phyloP scores from a whole-genome alignment of 2,797 vertebrate genomes.

The Psittacula derbiana region DNA sequence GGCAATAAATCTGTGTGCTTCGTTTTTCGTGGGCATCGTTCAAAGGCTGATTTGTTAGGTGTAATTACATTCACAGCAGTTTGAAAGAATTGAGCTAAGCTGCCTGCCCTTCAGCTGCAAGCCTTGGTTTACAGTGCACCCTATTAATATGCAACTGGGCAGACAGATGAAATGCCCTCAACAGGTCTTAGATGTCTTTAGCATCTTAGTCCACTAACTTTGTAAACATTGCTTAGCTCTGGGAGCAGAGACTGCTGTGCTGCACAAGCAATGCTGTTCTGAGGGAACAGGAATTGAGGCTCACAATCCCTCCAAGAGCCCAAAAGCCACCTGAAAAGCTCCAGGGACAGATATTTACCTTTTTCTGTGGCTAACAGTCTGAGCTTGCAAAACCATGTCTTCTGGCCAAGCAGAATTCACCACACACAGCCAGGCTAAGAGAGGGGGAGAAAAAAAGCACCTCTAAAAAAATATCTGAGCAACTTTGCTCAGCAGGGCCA shows the following conservation, averaged over 20 bases:
- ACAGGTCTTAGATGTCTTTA: slow-evolving; percentile 60
- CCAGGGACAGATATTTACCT: neutral
- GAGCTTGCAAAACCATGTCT: neutral
- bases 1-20: slow-evolving; percentile 63
- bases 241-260: neutral
- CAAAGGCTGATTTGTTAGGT: slow-evolving; percentile 69
- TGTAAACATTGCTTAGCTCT: slow-evolving; percentile 43
- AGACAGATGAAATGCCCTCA: slow-evolving; percentile 61
- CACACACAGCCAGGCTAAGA: neutral
- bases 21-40: slow-evolving; percentile 63
- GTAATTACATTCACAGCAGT: slow-evolving; percentile 67
- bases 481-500: neutral
- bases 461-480: neutral
- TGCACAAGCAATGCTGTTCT: neutral
- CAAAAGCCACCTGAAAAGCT: neutral
- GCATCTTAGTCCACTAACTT: slow-evolving; percentile 48
- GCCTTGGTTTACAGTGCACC: slow-evolving; percentile 52
- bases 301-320: neutral
- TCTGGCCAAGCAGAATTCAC: neutral
- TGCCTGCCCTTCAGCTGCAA: slow-evolving; percentile 59
- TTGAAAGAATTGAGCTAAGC: slow-evolving; percentile 69
- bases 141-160: slow-evolving; percentile 64
- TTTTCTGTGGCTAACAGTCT: neutral
- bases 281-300: neutral
- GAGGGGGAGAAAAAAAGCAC: neutral